Percentiles rank a stretch among this genome's conserved stretches.
phyloP scores from a whole-genome alignment of 2,797 vertebrate genomes.

The Acanthopagrus latus region DNA sequence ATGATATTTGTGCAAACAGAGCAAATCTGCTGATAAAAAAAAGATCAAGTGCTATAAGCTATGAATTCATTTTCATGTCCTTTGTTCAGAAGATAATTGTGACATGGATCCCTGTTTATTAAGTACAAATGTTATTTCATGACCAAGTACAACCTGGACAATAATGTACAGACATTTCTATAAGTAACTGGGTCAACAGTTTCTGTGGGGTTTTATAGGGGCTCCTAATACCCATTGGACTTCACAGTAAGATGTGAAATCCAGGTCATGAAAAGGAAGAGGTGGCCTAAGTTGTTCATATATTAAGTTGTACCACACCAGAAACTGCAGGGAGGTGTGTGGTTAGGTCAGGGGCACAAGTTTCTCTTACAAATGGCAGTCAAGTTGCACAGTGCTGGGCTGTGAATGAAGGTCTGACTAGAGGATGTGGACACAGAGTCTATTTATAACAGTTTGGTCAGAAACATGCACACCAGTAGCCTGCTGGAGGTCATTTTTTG shows the following conservation, averaged over 20 bases:
- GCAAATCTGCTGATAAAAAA: slow-evolving; percentile 33
- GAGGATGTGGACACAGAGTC: too few species aligned
- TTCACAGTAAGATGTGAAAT: slow-evolving; percentile 36
- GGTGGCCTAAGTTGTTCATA: slow-evolving; percentile 21
- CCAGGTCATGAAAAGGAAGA: slow-evolving; percentile 49
- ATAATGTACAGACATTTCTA: background rate
- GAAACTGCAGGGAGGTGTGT: background rate
- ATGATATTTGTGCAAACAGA: slow-evolving; percentile 22
- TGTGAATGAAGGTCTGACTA: too few species aligned
- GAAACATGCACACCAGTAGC: too few species aligned
- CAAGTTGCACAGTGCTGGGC: too few species aligned
- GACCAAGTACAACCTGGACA: slow-evolving; percentile 21
- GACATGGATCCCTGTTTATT: background rate
- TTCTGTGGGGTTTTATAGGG: slow-evolving; percentile 13
- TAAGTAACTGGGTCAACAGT: slow-evolving; percentile 45
- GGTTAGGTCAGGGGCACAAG: too few species aligned
- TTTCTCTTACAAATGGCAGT: too few species aligned
- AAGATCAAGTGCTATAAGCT: background rate
- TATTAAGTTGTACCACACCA: slow-evolving; percentile 23
- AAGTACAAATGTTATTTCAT: background rate
- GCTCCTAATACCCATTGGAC: slow-evolving; percentile 15
- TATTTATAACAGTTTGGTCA: too few species aligned
- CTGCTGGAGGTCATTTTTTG: too few species aligned
- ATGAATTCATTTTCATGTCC: slow-evolving; percentile 15
- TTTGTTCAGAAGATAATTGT: background rate